Percentiles rank a stretch among this genome's conserved stretches.
These are phyloP conservation scores for Ptiloglossa arizonensis DNA, from an alignment of 1,140 invertebrate species.

Conservation along the genomic window DNA sequence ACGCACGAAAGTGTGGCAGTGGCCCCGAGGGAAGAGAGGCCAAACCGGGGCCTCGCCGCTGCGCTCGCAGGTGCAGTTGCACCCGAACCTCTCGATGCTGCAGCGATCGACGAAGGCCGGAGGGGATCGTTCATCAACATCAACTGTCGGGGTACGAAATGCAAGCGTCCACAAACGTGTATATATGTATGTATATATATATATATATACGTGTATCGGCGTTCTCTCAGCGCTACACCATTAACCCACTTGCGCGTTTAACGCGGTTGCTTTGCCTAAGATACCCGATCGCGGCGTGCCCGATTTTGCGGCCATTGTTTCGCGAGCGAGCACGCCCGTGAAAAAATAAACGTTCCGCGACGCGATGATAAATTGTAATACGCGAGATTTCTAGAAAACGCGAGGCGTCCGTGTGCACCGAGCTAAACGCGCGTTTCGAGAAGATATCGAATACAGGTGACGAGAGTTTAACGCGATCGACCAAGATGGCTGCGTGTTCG, in stretches of 20 bases:
- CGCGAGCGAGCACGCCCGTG: not conserved
- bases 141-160: conserved; percentile 37
- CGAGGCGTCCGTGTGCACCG: too few relatives aligned
- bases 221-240: conserved; percentile 40
- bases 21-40: conserved; percentile 27
- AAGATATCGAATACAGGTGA: too few relatives aligned
- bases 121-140: conserved; percentile 62
- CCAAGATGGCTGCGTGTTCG: too few relatives aligned
- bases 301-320: conserved; percentile 38
- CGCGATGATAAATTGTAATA: too few relatives aligned
- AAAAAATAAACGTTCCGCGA: not conserved
- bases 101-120: not conserved
- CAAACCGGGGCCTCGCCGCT: conserved; percentile 7
- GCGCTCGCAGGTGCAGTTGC: conserved; percentile 33
- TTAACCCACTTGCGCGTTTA: conserved; percentile 66
- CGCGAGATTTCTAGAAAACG: too few relatives aligned
- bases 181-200: too few relatives aligned
- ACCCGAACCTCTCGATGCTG: conserved; percentile 24
- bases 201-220: too few relatives aligned
- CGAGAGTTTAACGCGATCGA: too few relatives aligned
- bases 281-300: conserved; percentile 6
- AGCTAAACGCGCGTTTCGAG: too few relatives aligned
- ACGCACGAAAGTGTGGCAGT: conserved; percentile 60
- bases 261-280: conserved; percentile 28
- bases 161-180: conserved; percentile 1